Conservation (phyloP, 2,113 vertebrate genomes). For the Eupsittula cactorum region DNA sequence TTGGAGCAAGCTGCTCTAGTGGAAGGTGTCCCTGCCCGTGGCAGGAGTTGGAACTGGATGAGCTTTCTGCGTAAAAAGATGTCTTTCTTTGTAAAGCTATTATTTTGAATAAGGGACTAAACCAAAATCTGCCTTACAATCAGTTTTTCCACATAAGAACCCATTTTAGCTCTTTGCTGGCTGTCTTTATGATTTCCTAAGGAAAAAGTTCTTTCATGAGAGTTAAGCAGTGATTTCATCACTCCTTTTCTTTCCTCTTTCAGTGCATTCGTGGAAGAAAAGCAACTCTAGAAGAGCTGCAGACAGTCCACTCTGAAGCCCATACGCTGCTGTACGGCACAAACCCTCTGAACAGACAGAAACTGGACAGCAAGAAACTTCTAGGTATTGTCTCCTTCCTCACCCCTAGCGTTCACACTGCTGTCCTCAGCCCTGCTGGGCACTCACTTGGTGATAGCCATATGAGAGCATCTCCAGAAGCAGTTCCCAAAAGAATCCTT, state of each 20-base stretch:
- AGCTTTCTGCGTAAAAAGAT: background rate
- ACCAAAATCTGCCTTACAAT: background rate
- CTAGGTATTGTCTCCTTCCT: constrained; percentile 60
- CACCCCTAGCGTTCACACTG: background rate
- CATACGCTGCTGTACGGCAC: constrained; percentile 94
- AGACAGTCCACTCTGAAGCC: constrained; percentile 92
- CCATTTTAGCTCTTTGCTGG: background rate
- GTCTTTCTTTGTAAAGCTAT: background rate
- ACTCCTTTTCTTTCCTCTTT: background rate
- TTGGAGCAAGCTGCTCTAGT: background rate
- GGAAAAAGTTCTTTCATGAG: background rate
- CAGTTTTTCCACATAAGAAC: background rate
- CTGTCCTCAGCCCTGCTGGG: background rate
- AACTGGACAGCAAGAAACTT: constrained; percentile 92
- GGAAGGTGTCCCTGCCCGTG: accelerated
- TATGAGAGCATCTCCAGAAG: background rate
- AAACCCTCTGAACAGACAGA: constrained; percentile 96
- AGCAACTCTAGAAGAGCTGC: constrained; percentile 93
- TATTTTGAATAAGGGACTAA: background rate
- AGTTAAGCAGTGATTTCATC: background rate
- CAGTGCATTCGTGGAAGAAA: constrained; percentile 95
- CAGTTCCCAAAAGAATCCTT: background rate
- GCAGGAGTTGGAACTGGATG: background rate
- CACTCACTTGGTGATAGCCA: no score
- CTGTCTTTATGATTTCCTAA: background rate